Conservation (phyloP, 2,888 invertebrate species). For the Unio pictorum region DNA sequence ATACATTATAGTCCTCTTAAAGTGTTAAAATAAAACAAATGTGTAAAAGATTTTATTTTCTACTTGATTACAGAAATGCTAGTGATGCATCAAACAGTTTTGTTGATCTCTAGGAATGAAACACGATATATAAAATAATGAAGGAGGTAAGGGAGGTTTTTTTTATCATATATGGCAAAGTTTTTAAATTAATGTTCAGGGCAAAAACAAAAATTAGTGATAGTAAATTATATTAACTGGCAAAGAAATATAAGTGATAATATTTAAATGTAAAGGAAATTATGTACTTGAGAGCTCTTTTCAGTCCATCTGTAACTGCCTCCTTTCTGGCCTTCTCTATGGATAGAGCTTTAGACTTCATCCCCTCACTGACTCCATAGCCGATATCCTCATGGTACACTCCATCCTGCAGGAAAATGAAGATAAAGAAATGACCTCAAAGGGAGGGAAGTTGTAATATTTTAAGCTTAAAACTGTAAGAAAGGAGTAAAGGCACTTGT, state of each 20-base stretch:
- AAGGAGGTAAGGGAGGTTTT: too few relatives aligned
- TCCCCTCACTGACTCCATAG: constrained; percentile 72
- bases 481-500: not conserved
- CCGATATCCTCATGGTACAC: constrained; percentile 72
- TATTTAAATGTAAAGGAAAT: not conserved
- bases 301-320: constrained; percentile 72
- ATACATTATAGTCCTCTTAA: too few relatives aligned
- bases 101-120: too few relatives aligned
- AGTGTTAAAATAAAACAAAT: too few relatives aligned
- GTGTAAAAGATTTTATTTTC: too few relatives aligned
- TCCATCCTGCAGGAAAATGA: constrained; percentile 63
- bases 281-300: constrained; percentile 70
- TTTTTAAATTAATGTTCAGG: too few relatives aligned
- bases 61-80: too few relatives aligned
- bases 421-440: not conserved
- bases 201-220: too few relatives aligned
- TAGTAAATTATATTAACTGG: not conserved
- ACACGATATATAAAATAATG: too few relatives aligned
- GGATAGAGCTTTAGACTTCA: constrained; percentile 71
- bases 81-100: too few relatives aligned
- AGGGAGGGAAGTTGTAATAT: not conserved
- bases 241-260: not conserved
- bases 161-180: too few relatives aligned
- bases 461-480: not conserved
- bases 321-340: constrained; percentile 72